Conservation (phyloP, 2,797 vertebrate genomes). For the Menidia menidia region DNA sequence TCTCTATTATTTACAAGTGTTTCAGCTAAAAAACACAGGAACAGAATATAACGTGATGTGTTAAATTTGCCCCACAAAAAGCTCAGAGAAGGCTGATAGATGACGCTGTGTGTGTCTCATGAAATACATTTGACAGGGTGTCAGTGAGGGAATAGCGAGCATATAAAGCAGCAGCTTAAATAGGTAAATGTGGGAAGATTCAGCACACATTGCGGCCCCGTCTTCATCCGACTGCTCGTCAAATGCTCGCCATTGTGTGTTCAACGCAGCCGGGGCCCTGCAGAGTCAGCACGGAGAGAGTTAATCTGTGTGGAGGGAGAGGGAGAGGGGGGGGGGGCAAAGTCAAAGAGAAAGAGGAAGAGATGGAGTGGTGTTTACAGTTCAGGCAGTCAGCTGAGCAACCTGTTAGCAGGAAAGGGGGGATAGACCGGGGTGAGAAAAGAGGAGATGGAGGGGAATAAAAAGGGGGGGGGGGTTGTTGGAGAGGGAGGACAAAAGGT, state of each 20-base stretch:
- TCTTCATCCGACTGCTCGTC: not conserved
- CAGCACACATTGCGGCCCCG: not conserved
- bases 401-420: conserved; percentile 45
- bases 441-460: conserved; percentile 31
- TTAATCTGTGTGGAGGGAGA: conserved; percentile 37
- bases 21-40: not conserved
- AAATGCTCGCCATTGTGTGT: conserved; percentile 13
- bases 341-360: conserved; percentile 8
- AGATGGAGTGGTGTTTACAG: conserved; percentile 22
- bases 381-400: conserved; percentile 44
- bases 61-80: not conserved
- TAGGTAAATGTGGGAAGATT: not conserved
- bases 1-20: not conserved
- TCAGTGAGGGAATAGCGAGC: not conserved
- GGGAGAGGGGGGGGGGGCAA: conserved; percentile 8
- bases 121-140: not conserved
- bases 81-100: fast-evolving
- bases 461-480: conserved; percentile 6
- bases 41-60: not conserved
- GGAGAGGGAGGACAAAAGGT: conserved; percentile 45
- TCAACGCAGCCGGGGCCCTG: conserved; percentile 18
- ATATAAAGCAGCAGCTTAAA: too few relatives aligned
- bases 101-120: not conserved
- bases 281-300: conserved; percentile 48
- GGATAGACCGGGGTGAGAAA: conserved; percentile 31